Conservation (phyloP, 2,113 vertebrate species). For the Nycticebus coucang region DNA sequence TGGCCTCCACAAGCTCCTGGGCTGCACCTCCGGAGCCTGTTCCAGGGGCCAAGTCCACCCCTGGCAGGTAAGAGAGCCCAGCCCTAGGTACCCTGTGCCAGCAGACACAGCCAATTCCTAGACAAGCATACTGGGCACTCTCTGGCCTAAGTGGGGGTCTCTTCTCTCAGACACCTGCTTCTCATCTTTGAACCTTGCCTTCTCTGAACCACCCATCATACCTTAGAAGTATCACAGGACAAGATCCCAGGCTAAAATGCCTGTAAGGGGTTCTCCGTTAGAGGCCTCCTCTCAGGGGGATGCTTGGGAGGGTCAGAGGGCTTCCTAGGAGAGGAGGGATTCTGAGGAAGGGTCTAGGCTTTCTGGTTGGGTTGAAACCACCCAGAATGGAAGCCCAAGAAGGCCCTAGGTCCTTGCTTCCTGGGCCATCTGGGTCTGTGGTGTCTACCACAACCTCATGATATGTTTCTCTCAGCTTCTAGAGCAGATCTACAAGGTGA, state of each 20-base stretch:
- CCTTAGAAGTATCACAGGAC: background rate
- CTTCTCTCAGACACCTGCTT: background rate
- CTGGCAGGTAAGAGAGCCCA: constrained; percentile 84
- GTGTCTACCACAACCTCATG: background rate
- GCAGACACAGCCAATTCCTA: background rate
- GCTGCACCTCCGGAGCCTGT: constrained; percentile 84
- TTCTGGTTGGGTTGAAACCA: background rate
- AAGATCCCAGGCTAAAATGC: background rate
- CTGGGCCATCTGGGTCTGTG: background rate
- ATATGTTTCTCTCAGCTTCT: constrained; percentile 80
- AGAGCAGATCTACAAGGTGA: constrained; percentile 82
- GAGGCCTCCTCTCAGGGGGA: background rate
- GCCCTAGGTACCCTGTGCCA: background rate
- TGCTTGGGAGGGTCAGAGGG: background rate
- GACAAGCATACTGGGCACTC: background rate
- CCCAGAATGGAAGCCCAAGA: background rate
- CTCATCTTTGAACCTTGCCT: background rate
- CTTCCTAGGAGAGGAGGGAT: background rate
- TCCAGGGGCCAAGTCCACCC: constrained; percentile 81
- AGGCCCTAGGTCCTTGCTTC: background rate
- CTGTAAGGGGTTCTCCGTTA: background rate
- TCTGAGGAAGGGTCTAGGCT: background rate
- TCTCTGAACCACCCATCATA: background rate
- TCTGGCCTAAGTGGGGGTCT: background rate
- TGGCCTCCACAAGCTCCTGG: constrained; percentile 86